Base-by-base conservation (phyloP, 2,113 vertebrate species). In the Tragelaphus buxtoni region DNA sequence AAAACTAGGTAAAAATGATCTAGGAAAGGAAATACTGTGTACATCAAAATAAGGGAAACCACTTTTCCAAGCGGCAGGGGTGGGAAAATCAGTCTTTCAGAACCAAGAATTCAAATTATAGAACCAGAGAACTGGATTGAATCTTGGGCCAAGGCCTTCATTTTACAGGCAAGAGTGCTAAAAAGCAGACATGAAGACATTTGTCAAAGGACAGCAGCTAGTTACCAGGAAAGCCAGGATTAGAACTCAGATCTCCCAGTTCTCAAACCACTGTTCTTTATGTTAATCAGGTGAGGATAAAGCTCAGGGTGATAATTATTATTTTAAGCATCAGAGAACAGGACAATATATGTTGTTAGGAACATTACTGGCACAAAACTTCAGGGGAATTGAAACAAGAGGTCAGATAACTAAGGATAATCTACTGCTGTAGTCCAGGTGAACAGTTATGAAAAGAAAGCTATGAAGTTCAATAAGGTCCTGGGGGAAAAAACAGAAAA, bases 181-280 rank as follows among this genome's bases (percentile, higher is more conserved):
- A 85, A 76, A 92, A 84, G 55, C n/a, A 96, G 60, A 96, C 51
- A 49, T 35, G 61, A 79, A 94, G 69, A 84, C 47, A 85, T 20
- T 58, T 77, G 32, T 72, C 53, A 87, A 86, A 77, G 65, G 49
- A 22, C 28, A 69, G 82, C 84, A 90, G 86, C 35, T 87, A 96
- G 22, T 93, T 92, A 51, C n/a, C 51, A 56, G 14, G 45, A 90
- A 91, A 97, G 92, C 32, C 63, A 65, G 85, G 26, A 72, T 72
- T 63, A 95, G 84, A 94, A 95, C 45, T 96, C 81, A 85, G 76
- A 81, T 63, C 60, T 90, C 83, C 77, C 76, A 49, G n/a, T 90
- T 90, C 76, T 96, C 92, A 97, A 85, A 72, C 56, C 83, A 95
- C 63, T 97, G 74, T 85, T 97, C 82, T 51, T 95, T 49, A 96